Evolutionary conservation across 2,113 vertebrate genomes (phyloP), one percentile per base, ranked within the genome.

Genomic region (Mustela nigripes): DNA sequence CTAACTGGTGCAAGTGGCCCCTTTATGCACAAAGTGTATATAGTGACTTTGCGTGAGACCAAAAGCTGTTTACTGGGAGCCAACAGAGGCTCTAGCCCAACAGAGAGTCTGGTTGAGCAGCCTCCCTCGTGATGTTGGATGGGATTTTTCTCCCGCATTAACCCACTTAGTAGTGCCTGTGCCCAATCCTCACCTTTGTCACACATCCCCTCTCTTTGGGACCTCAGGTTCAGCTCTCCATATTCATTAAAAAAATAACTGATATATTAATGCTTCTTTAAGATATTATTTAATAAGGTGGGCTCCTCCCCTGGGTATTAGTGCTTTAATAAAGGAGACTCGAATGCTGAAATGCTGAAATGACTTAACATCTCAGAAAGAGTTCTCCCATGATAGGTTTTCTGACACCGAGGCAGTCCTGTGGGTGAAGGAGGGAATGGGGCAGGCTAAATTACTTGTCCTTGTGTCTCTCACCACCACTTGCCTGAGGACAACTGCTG

Each of bases 221-320:
- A 69, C 31, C 74, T 88, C 67, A 16, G 67, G 28, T 45, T 96
- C 85, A 36, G 36, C 33, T 73, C n/a, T 93, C 1, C 4, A 33
- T 58, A 36, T 78, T 2, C 48, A 50, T 50, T 50, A 53, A 74
- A 58, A 96, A 82, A 96, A 79, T 74, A 81, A 45, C 94, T 78
- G 90, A 92, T 78, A 92, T 90, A 91, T 69, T 62, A 90, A 81
- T 78, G 21, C 84, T 97, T 95, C 69, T 80, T 93, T 80, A 45
- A 92, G 76, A 8, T 91, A 95, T 96, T 97, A 94, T 90, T 95
- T 95, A 85, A 78, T 90, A 96, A 90, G 74, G 19, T 67, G n/a
- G 36, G 65, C 56, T 94, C 90, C 63, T 95, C 80, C 31, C 36
- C 21, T 33, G 80, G 69, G 58, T 73, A 79, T 94, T 73, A n/a